Percentiles rank a stretch among this genome's conserved stretches.
These are phyloP conservation scores for Gnathonemus echidnorhynchus DNA, from an alignment of 2,113 vertebrate genomes.

Conservation along the genomic window DNA sequence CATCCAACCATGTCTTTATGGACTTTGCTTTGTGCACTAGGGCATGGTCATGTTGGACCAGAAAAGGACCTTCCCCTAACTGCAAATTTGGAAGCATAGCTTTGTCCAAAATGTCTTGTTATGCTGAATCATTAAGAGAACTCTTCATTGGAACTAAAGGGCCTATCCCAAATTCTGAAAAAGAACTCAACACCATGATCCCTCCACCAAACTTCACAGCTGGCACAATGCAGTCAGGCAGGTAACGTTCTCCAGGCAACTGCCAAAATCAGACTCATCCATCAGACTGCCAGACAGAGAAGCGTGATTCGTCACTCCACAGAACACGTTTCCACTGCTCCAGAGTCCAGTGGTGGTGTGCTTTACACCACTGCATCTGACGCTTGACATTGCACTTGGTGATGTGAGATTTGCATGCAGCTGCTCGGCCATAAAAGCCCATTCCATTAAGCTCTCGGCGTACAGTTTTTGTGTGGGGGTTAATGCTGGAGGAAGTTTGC, in stretches of 20 bases:
- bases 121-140: no score
- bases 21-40: no score
- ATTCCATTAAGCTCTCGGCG: no score
- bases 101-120: no score
- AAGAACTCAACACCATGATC: no score
- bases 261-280: background rate
- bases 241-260: background rate
- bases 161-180: no score
- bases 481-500: background rate
- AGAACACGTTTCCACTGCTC: background rate
- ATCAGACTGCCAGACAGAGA: background rate
- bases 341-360: background rate
- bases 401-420: background rate
- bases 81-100: no score
- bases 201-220: no score
- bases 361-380: background rate
- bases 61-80: no score
- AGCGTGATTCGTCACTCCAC: background rate
- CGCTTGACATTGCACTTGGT: background rate
- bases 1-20: background rate
- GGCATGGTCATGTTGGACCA: no score
- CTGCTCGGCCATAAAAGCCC: background rate
- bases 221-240: background rate
- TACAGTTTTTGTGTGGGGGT: background rate
- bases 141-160: no score